Evolutionary conservation across 2,888 invertebrate species (phyloP), one percentile per base, ranked within the genome.

Genomic region (Pseudanteris insignis): DNA sequence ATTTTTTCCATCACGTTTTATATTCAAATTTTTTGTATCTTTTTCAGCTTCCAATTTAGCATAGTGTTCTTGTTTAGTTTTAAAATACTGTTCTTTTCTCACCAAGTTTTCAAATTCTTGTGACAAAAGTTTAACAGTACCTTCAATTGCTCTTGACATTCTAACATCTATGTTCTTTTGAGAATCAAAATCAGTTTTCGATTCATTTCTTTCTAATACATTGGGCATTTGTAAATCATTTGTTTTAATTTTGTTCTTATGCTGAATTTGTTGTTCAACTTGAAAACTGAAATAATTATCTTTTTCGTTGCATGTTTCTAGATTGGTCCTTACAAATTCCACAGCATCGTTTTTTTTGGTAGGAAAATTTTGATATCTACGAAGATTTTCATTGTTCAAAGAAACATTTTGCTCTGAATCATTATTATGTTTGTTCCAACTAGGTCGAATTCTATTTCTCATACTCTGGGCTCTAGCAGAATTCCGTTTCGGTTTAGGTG

Each of bases 401-500:
- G 1, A 1, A 2, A 37, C 6, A 6, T 29, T 37, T 1, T 12
- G 24, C 14, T 60, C 54, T 1, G 50, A 40, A 10, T 57, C 58
- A 8, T 48, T 9, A 4, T 58, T 46, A 25, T 44, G 75, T 38
- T 77, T 75, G 54, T 74, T 76, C 77, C 78, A 78, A 1, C 70
- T 69, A 0, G 77, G 77, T 25, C 76, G 65, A 1, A 70, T 66
- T 11, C 76, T 68, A 50, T 78, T 78, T 8, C 76, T 64, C 78
- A 78, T 76, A 12, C 77, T 77, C 33, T 78, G 77, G 0, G 77
- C 75, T 1, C 78, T 69, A 0, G 71, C 65, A 1, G 75, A 75
- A 37, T 72, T 77, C 41, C 75, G 65, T 24, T 76, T 76, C 0
- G 89, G 88, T 74, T 89, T 89, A 0, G 89, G 90, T 0, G 89